Evolutionary conservation across 2,113 vertebrate species (phyloP).

Genomic region (Pollimyrus isidori): DNA sequence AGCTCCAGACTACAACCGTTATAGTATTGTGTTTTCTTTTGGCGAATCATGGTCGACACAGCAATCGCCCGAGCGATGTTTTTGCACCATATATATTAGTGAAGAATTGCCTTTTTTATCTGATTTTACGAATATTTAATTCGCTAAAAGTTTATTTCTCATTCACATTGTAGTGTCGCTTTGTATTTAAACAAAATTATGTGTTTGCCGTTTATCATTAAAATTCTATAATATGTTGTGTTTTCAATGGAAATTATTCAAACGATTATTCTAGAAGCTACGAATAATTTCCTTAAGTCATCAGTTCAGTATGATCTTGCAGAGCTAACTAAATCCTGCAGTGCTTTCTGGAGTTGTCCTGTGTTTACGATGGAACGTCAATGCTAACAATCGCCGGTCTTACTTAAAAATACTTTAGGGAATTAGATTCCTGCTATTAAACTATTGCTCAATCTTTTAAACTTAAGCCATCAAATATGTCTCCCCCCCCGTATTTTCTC

Average conservation of each 20-base stretch:
- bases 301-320: not conserved
- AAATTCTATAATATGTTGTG: not conserved
- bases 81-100: not conserved
- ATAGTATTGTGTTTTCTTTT: not conserved
- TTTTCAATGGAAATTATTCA: not conserved
- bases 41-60: not conserved
- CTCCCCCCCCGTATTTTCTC: not conserved
- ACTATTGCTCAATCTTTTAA: not conserved
- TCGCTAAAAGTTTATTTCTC: not conserved
- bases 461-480: not conserved
- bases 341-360: not conserved
- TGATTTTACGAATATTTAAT: not conserved
- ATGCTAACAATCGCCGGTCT: not conserved
- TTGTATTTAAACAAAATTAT: not conserved
- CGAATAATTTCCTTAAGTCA: not conserved
- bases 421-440: not conserved
- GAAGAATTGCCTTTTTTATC: not conserved
- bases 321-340: not conserved
- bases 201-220: not conserved
- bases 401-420: not conserved
- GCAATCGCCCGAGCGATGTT: not conserved
- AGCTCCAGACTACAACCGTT: not conserved
- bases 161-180: not conserved
- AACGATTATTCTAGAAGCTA: not conserved
- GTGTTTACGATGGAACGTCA: conserved; percentile 6